Percentiles rank a stretch among this genome's conserved stretches.
These are phyloP conservation scores for Linyphia triangularis DNA, from an alignment of 2,888 invertebrate genomes.

Conservation along the genomic window DNA sequence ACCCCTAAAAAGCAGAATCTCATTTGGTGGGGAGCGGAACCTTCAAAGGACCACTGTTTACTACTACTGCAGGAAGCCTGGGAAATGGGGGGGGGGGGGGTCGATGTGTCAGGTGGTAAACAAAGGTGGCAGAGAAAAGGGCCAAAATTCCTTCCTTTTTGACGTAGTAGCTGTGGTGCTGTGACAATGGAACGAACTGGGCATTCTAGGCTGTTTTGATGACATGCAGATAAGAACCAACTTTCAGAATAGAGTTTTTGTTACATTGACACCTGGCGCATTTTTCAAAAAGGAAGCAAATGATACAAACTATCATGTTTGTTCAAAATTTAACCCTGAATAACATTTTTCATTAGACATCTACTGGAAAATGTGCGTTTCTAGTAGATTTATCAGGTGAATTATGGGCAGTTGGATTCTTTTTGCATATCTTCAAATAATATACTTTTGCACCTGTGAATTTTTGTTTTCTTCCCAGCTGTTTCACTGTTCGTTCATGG, in stretches of 20 bases:
- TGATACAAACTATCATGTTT: too few relatives aligned
- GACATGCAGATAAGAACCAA: too few relatives aligned
- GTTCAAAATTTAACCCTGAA: too few relatives aligned
- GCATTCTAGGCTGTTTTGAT: too few relatives aligned
- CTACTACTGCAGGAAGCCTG: neutral
- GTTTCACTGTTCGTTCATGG: too few relatives aligned
- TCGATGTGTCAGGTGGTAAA: slow-evolving; percentile 49
- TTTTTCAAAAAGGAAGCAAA: too few relatives aligned
- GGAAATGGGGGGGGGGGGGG: neutral
- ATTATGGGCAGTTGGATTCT: neutral
- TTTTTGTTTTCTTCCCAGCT: too few relatives aligned
- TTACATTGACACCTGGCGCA: too few relatives aligned
- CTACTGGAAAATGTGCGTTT: too few relatives aligned
- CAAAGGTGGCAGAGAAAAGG: slow-evolving; percentile 29
- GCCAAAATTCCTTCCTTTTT: neutral
- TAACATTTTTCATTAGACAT: too few relatives aligned
- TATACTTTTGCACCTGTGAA: too few relatives aligned
- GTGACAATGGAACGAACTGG: slow-evolving; percentile 26
- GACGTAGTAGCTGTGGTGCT: slow-evolving; percentile 26
- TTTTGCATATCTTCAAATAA: neutral
- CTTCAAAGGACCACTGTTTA: slow-evolving; percentile 15
- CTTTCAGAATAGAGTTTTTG: too few relatives aligned
- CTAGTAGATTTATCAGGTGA: neutral
- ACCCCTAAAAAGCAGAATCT: neutral
- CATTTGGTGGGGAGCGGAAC: neutral